Evolutionary conservation across 2,113 vertebrate genomes (phyloP), one percentile per base, ranked within the genome.

Genomic region (Neolamprologus modestus): DNA sequence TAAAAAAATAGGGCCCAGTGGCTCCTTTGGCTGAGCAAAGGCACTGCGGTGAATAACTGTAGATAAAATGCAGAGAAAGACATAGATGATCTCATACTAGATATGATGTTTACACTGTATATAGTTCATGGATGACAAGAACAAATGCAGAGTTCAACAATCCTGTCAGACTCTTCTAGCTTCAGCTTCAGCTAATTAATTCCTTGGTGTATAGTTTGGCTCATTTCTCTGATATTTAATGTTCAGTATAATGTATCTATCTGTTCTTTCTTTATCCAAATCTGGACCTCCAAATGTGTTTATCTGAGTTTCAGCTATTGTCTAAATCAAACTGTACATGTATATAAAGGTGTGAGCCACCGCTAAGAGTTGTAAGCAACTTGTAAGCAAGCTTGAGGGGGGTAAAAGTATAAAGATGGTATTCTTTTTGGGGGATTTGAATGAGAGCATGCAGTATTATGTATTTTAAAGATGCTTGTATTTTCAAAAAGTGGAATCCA

Each of bases 21-120:
- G 85, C 40, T 90, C 33, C n/a, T 84, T 50, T 91, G 84, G 79
- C 82, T 68, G 24, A 89, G 84, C 45, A 86, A 47, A n/a, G 84
- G 82, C 28, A 33, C 21, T 88, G 79, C 45, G 33, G 37, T 79
- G 61, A 88, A 79, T 24, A 52, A 80, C 59, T 71, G 63, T 53
- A 82, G 63, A 85, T 84, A 45, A 59, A 90, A 68, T 45, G 42
- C 66, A 86, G 42, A 86, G 66, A 81, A 61, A 26, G 55, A 84
- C 53, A 53, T 24, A 10, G 57, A 87, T 92, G 90, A 92, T 84
- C 66, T 94, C 88, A 92, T 73, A 82, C 82, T 26, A 89, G 42
- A 83, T 82, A 84, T 71, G n/a, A 78, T 86, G 83, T 88, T 83
- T 66, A 82, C 54, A 84, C 45, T 50, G 45, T 16, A 47, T 85